Base-by-base conservation (phyloP, 1,140 invertebrate genomes). In the Drosophila bifasciata region DNA sequence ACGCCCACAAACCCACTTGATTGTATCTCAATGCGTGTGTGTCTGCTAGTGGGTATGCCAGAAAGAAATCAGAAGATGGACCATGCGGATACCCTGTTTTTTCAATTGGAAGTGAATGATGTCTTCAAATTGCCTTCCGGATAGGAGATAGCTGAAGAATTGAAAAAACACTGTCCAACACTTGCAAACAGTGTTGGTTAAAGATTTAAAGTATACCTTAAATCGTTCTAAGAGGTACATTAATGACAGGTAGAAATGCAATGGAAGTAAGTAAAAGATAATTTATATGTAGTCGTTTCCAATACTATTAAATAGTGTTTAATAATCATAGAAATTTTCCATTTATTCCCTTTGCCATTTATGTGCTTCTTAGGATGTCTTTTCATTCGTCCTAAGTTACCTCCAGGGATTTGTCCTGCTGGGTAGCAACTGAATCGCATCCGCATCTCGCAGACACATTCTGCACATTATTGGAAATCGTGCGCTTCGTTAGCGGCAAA, bases 401-500 rank as follows among this genome's bases (percentile, higher is more conserved):
- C 40, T 51, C 8, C 4, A 1, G 4, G n/a, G 4, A n/a, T 1
- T 11, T 1, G 1, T 9, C 8, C 3, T 21, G 28, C 16, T 48
- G 64, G 64, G 62, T 68, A 16, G 3, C 1, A 2, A n/a, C 15
- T 11, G 41, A 69, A 39, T 28, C 46, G 67, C 44, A 58, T 49
- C 66, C 64, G 67, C 67, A 28, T 50, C 67, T 70, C 64, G 15
- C 39, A 70, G 58, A 73, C 59, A 72, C 58, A 73, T 73, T 73
- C 70, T 73, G 69, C 28, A 72, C 59, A 73, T 73, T 73, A 73
- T 73, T 73, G 70, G 81, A 88, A 86, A 86, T 86, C 83, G 81
- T 86, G 81, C 59, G 77, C 81, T 88, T 88, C 81, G 81, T 86
- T 88, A 86, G 81, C 66, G 83, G 69, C 77, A 86, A 85, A 85